Evolutionary conservation across 2,797 vertebrate species (phyloP), one percentile per base, ranked within the genome.

Genomic region (Mastacembelus armatus): DNA sequence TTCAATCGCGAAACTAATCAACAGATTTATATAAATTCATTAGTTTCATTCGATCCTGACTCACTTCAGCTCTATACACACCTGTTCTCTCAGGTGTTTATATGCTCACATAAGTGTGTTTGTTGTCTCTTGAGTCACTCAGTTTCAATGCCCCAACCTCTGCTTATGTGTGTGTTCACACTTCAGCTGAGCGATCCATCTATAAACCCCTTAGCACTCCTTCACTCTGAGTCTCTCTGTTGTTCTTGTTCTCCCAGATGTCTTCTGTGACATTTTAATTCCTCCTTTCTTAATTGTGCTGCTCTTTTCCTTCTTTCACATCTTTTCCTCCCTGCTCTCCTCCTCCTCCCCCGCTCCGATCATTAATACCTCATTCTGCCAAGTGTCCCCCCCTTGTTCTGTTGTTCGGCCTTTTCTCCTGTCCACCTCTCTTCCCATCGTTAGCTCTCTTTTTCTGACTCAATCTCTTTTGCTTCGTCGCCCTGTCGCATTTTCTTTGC

Each of bases 201-300:
- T 62, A 47, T 74, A 73, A 80, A 72, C 48, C 56, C 38, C 59
- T 42, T 50, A 64, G 48, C 56, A 26, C 74, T 78, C 62, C 60
- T 67, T 72, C 49, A 39, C 57, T 68, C 27, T 22, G 47, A n/a
- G n/a, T 60, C 35, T 60, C 38, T 51, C 48, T 56, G 47, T 38
- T 8, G 38, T 15, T 76, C 55, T 72, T 10, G 0, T 21, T 40
- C 57, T 76, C 75, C 59, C 66, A 10, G 39, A 40, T 5, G 38
- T 51, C 70, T 78, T 49, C 64, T 18, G 30, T 83, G 71, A 82
- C 74, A 78, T 86, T 85, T 87, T 71, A 82, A 78, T 83, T 84
- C 66, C 49, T 48, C 69, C 68, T 77, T 73, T 76, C 68, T 76
- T 82, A 86, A 83, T 80, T 83, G 80, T 65, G 24, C 40, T 57